phyloP scores from a whole-genome alignment of 2,888 invertebrate genomes.

The Tachina fera region DNA sequence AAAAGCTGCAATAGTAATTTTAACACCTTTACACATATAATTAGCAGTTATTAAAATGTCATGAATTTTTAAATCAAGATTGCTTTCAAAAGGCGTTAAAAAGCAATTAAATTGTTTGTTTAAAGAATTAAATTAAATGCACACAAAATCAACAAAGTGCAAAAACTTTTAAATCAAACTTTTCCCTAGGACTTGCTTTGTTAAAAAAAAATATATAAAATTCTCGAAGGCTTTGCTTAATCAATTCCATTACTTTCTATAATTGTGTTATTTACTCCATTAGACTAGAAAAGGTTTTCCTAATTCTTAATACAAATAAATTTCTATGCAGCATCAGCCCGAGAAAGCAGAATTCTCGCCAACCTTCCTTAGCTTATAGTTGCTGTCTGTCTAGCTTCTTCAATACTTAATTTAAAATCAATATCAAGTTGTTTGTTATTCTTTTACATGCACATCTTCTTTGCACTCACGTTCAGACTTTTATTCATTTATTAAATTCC shows the following conservation, averaged over 20 bases:
- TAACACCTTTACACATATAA: conserved; percentile 24
- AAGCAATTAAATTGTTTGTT: background rate
- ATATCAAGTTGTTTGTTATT: background rate
- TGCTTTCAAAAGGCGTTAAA: no score
- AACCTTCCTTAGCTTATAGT: background rate
- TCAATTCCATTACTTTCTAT: no score
- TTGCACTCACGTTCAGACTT: conserved; percentile 4
- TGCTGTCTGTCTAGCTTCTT: background rate
- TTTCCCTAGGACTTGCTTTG: no score
- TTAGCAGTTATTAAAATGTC: conserved; percentile 36
- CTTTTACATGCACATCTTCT: background rate
- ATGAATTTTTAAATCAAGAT: background rate
- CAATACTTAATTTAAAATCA: conserved; percentile 23
- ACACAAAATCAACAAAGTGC: background rate
- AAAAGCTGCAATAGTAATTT: background rate
- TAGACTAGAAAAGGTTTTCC: background rate
- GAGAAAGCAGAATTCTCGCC: background rate
- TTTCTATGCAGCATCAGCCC: background rate
- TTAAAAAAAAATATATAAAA: no score
- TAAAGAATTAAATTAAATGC: background rate
- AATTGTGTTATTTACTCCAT: no score
- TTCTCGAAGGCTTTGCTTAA: no score
- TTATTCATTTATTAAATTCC: conserved; percentile 30
- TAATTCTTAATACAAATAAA: background rate
- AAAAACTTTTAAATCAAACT: no score